These are phyloP conservation scores for Anhinga anhinga DNA, from an alignment of 2,113 vertebrate species.

Conservation along the genomic window DNA sequence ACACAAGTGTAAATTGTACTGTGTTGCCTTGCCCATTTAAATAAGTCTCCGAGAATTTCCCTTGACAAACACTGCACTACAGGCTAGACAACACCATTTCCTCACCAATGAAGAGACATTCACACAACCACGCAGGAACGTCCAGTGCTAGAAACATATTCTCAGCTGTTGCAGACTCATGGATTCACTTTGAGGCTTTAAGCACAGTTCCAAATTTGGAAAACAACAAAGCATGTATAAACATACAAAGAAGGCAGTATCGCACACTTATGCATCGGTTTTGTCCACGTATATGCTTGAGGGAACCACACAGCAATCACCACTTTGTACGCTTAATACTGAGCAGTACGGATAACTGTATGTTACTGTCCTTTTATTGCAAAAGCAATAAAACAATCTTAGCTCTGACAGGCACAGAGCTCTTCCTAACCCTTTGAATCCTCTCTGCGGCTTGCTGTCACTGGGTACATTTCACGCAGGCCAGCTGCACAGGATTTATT, in stretches of 20 bases:
- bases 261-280: not conserved
- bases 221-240: not conserved
- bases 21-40: not conserved
- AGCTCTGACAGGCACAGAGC: conserved; percentile 10
- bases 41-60: not conserved
- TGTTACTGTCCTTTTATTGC: not conserved
- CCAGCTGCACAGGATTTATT: conserved; percentile 61
- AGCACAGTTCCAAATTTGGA: not conserved
- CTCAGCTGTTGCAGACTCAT: not conserved
- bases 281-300: not conserved
- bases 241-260: not conserved
- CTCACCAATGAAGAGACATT: not conserved
- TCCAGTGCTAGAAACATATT: not conserved
- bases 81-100: not conserved
- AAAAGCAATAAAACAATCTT: not conserved
- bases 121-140: not conserved
- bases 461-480: conserved; percentile 25
- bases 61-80: not conserved
- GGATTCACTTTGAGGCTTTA: not conserved
- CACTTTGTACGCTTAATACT: not conserved
- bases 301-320: not conserved
- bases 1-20: not conserved
- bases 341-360: not conserved
- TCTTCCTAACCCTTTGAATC: conserved; percentile 7
- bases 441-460: not conserved